Conservation (phyloP, 1,140 invertebrate species). For the Trinorchestia longiramus region DNA sequence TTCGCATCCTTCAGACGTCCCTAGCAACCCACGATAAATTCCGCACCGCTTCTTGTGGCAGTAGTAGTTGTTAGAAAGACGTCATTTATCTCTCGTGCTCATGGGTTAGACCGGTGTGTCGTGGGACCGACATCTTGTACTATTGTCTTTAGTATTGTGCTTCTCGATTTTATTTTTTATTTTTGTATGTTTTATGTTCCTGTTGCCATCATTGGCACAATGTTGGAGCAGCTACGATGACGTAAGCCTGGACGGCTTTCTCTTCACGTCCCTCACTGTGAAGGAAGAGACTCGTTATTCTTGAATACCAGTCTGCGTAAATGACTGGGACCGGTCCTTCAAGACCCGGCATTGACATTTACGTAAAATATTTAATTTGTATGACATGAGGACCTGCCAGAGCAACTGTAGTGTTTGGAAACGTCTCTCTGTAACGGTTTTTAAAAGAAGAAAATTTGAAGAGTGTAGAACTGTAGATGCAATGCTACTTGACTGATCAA, state of each 20-base stretch:
- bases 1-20: background rate
- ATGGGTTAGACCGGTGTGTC: background rate
- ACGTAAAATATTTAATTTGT: background rate
- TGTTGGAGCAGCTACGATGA: background rate
- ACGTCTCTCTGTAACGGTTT: background rate
- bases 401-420: background rate
- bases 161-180: background rate
- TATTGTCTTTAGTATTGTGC: background rate
- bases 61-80: background rate
- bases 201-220: background rate
- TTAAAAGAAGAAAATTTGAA: background rate
- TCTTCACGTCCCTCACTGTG: background rate
- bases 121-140: background rate
- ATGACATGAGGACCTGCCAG: background rate
- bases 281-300: background rate
- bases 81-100: background rate
- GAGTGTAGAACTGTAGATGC: background rate
- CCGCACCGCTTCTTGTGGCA: background rate
- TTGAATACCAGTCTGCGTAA: background rate
- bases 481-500: background rate
- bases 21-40: background rate
- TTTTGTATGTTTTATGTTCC: background rate
- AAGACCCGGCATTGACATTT: background rate
- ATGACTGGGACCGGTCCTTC: background rate
- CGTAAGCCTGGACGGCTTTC: background rate